Conservation (phyloP, 2,113 vertebrate genomes). For the Plestiodon gilberti region DNA sequence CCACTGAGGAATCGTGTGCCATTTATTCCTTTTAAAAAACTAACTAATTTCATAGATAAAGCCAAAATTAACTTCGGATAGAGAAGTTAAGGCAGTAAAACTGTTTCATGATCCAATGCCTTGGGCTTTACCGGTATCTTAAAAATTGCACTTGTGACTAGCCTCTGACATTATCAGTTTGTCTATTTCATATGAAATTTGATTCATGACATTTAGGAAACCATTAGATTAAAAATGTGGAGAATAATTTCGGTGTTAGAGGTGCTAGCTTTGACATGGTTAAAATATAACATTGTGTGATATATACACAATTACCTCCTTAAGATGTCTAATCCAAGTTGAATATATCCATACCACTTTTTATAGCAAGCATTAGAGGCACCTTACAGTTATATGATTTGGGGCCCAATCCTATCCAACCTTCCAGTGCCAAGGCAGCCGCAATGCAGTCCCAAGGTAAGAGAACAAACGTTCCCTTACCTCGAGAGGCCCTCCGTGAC, state of each 20-base stretch:
- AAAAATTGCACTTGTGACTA: slow-evolving; percentile 28
- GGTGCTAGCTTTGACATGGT: neutral
- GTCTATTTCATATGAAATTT: slow-evolving; percentile 3
- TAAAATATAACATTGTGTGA: neutral
- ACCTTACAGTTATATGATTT: neutral
- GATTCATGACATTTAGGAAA: neutral
- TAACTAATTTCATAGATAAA: neutral
- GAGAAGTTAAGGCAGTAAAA: neutral
- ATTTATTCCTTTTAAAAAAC: neutral
- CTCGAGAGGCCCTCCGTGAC: too few relatives aligned
- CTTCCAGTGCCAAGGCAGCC: too few relatives aligned
- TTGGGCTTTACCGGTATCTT: slow-evolving; percentile 39
- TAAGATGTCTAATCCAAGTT: slow-evolving; percentile 17
- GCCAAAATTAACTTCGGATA: neutral
- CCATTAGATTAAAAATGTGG: fast-evolving
- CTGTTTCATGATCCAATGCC: neutral
- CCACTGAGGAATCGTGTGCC: neutral
- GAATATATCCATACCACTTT: neutral
- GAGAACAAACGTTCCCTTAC: too few relatives aligned
- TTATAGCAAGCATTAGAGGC: neutral
- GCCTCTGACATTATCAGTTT: neutral
- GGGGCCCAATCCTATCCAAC: too few relatives aligned
- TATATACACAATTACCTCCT: slow-evolving; percentile 26
- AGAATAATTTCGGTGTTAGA: neutral
- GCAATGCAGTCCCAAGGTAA: too few relatives aligned